Base-by-base conservation (phyloP, 2,888 invertebrate genomes). In the Mantis religiosa region DNA sequence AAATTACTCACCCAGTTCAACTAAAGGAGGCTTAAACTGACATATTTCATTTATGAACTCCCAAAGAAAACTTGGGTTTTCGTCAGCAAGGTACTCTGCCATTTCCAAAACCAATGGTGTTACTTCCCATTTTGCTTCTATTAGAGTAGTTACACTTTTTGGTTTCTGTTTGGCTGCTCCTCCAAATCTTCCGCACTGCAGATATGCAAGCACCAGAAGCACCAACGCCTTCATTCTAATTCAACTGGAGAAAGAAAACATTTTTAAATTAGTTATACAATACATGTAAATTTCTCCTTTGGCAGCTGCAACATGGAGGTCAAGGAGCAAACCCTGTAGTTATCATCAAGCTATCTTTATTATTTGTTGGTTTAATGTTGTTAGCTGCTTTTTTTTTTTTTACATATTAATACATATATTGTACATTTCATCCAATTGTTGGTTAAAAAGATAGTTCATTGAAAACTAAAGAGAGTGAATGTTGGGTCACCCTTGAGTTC, bases 71-170 rank as follows among this genome's bases (percentile, higher is more conserved):
- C 96, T 96, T 0, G 95, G 92, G 93, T 96, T 97, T 93, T 98
- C 98, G 92, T 97, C 97, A 15, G 96, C 95, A 90, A 98, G 94
- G 93, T 97, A 97, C 93, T 97, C 99, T 81, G 98, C 97, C 71
- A 98, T 96, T 94, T 99, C 99, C 89, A 99, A 94, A 85, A 98
- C 95, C 88, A 99, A 94, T 14, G 99, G 99, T 28, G 99, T 98
- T 88, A 97, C 96, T 91, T 96, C 95, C 99, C 99, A 99, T 95
- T 99, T 98, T 2, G 99, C 98, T 93, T 98, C 97, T 82, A 99
- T 95, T 88, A 97, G 95, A 41, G 98, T 97, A 27, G 97, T 97
- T 27, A 98, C 97, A 88, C 97, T 97, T 93, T 97, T 98, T 25
- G 95, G 93, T 92, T 96, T 97, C 91, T 94, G 91, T 87, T 91